Conservation (phyloP, 2,797 vertebrate genomes). For the Gymnothorax javanicus region DNA sequence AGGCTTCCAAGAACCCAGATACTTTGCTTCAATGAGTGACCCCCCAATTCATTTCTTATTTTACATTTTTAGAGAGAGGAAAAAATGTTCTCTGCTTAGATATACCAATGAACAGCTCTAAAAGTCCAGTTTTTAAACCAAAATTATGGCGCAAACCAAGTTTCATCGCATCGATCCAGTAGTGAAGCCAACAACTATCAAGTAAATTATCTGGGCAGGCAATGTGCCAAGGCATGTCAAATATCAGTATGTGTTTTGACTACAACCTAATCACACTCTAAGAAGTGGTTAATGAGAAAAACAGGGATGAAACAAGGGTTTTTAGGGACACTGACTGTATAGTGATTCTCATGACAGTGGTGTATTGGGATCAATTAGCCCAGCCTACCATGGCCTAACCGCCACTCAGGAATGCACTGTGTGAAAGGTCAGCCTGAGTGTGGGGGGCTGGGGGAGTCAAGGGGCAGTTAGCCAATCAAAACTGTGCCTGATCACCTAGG, state of each 20-base stretch:
- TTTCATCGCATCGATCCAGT: conserved; percentile 45
- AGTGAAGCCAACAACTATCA: conserved; percentile 39
- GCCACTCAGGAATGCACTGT: background rate
- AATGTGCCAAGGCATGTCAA: background rate
- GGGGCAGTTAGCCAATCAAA: conserved; percentile 54
- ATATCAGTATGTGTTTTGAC: background rate
- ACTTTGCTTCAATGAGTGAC: background rate
- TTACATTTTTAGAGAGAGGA: background rate
- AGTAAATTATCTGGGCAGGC: background rate
- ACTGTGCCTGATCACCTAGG: conserved; percentile 56
- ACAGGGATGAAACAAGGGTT: background rate
- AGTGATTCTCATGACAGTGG: background rate
- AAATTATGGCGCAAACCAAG: conserved; percentile 30
- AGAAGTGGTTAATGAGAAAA: background rate
- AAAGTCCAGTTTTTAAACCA: conserved; percentile 50
- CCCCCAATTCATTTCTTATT: background rate
- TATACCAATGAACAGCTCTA: conserved; percentile 3
- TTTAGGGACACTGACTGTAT: conserved; percentile 24
- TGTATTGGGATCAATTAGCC: background rate
- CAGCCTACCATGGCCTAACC: background rate
- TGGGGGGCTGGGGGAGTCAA: conserved; percentile 27
- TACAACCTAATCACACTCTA: background rate
- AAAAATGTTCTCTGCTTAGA: conserved; percentile 19
- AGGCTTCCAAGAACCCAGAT: background rate
- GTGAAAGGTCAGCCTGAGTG: conserved; percentile 27